Percentiles rank a stretch among this genome's conserved stretches.
phyloP scores from a whole-genome alignment of 2,113 vertebrate genomes.

The Cynocephalus volans region DNA sequence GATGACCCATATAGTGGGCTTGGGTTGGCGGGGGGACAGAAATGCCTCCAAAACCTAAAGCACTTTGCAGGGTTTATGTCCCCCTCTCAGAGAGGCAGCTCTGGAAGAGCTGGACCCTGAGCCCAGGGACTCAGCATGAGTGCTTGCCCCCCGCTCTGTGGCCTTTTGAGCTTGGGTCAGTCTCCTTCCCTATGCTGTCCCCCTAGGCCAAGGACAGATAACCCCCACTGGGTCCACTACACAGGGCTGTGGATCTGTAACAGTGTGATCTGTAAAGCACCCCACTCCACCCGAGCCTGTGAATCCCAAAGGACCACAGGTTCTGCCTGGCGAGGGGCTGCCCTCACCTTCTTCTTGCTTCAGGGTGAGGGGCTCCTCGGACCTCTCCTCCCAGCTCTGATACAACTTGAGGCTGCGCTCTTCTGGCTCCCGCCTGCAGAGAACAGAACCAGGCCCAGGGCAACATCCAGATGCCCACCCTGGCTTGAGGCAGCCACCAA shows the following conservation, averaged over 20 bases:
- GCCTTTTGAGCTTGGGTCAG: neutral
- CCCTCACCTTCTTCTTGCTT: slow-evolving; percentile 81
- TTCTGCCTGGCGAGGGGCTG: neutral
- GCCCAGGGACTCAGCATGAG: neutral
- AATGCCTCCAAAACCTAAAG: neutral
- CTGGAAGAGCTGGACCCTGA: neutral
- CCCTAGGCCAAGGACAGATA: neutral
- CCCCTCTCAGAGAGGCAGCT: accelerated
- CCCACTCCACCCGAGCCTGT: accelerated
- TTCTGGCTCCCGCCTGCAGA: slow-evolving; percentile 67
- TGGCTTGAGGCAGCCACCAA: neutral
- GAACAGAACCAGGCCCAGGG: neutral
- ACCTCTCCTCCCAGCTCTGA: slow-evolving; percentile 50
- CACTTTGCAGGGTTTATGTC: neutral
- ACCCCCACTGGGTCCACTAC: accelerated
- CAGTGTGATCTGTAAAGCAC: accelerated
- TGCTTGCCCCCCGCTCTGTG: accelerated
- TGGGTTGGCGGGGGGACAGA: neutral
- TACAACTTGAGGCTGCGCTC: neutral
- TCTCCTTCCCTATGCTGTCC: neutral
- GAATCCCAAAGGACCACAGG: neutral
- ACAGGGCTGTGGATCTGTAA: too few species aligned
- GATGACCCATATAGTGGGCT: neutral
- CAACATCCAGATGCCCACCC: neutral
- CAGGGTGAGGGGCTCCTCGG: slow-evolving; percentile 60